Evolutionary conservation across 2,888 invertebrate species (phyloP), one percentile per base, ranked within the genome.

Genomic region (Thereva nobilitata): DNA sequence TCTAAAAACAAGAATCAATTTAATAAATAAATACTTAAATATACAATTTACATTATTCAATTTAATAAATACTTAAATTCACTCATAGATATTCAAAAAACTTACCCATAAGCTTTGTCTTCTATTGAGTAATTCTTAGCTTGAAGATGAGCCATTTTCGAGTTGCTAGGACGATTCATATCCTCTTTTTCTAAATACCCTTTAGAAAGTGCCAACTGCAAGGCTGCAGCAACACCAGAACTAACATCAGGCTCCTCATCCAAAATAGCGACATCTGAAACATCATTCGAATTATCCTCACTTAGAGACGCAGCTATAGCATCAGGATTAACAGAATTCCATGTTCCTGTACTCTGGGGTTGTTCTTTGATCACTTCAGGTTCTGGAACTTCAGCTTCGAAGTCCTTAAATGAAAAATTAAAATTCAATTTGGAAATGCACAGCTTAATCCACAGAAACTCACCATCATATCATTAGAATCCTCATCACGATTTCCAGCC

Each of bases 221-320:
- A 83, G 9, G 97, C 97, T 71, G 93, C 95, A 50, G 90, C 95
- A 68, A 98, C 89, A 59, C 98, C 97, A n/a, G 88, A 86, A 68
- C 92, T 92, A 57, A 95, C 89, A 75, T 93, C 89, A 1, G 97
- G 97, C 82, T 98, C 97, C 72, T 94, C 94, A 76, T 94, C 95
- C 73, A 97, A 83, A 68, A 81, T 81, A 35, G 81, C 80, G 55
- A 80, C 76, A 44, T 81, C 81, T 12, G 79, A 77, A 0, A 79
- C 68, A 63, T 81, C 82, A 68, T 79, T 78, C 3, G 76, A 79
- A 3, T 79, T 76, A 34, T 84, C 83, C 7, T 82, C 79, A 68
- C 82, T 82, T 40, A 77, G 76, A 42, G 84, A 85, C 55, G 76
- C 75, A 68, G 76, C 76, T 0, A 79, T 73, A 70, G 79, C 81